Evolutionary conservation across 2,113 vertebrate species (phyloP).

Genomic region (Scatophagus argus): DNA sequence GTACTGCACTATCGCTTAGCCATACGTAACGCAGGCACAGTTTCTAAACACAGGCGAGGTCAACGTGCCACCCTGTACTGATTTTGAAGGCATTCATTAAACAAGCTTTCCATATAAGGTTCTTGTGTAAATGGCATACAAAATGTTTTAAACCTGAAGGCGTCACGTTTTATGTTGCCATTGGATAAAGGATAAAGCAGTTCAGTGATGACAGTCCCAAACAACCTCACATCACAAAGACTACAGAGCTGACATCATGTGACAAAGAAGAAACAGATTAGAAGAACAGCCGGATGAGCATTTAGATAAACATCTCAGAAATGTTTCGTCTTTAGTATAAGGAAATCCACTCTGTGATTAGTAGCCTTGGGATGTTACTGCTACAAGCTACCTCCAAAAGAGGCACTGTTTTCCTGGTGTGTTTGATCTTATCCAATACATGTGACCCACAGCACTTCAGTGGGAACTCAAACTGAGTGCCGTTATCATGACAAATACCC

Average conservation of each 20-base stretch:
- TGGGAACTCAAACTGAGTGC: slow-evolving; percentile 40
- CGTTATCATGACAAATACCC: slow-evolving; percentile 75
- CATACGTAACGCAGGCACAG: slow-evolving; percentile 6
- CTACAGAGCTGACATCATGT: slow-evolving; percentile 5
- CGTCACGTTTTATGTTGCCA: not conserved
- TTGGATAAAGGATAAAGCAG: not conserved
- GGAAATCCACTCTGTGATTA: slow-evolving; percentile 61
- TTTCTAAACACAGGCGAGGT: not conserved
- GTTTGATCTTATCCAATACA: slow-evolving; percentile 71
- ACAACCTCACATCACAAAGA: slow-evolving; percentile 44
- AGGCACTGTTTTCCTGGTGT: slow-evolving; percentile 47
- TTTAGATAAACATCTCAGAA: slow-evolving; percentile 62
- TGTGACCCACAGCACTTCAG: slow-evolving; percentile 50
- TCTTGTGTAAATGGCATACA: not conserved
- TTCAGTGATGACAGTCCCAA: not conserved
- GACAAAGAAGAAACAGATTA: slow-evolving; percentile 33
- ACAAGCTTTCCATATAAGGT: not conserved
- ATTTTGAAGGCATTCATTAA: not conserved
- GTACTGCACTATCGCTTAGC: not conserved
- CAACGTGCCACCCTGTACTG: not conserved
- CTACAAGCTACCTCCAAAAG: slow-evolving; percentile 59
- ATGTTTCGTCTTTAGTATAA: slow-evolving; percentile 25
- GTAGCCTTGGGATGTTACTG: slow-evolving; percentile 51
- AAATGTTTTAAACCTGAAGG: not conserved
- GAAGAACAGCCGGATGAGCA: slow-evolving; percentile 6